Evolutionary conservation across 2,797 vertebrate genomes (phyloP), one percentile per base, ranked within the genome.

Genomic region (Characodon lateralis): DNA sequence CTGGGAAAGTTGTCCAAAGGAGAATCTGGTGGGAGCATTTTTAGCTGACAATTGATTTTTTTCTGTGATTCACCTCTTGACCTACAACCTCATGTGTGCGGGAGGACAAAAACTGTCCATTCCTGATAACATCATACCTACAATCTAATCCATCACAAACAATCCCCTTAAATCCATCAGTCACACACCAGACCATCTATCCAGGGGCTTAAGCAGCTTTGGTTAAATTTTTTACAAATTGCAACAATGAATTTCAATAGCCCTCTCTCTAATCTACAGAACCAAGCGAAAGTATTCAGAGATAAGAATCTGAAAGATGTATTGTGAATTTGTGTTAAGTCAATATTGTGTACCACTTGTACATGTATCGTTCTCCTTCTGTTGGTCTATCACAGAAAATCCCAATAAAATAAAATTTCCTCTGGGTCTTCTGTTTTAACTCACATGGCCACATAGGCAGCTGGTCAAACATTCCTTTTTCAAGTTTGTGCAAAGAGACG

Each of bases 131-230:
- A 74, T 63, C 31, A 70, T 7, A 39, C 61, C 16, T 9, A 51
- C 61, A 22, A 9, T 71, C 13, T 58, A 69, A 78, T 72, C 31
- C n/a, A 75, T 61, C 53, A 14, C 1, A 72, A 24, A 46, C 26
- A 13, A 82, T 65, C 51, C 48, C 50, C n/a, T 70, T n/a, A 72
- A 85, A 85, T 81, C 69, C 56, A 78, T 77, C 72, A 77, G 59
- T 43, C 55, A 63, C 68, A 50, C 3, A 20, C n/a, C 41, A 68
- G 28, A 59, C 2, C 2, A 53, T 59, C 28, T n/a, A n/a, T 39
- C 50, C 0, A n/a, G 14, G 65, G 20, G 16, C 59, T 78, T 73
- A 35, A 77, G 9, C 59, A 63, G n/a, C 6, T 26, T 41, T 22
- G 41, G 43, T 66, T 24, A 48, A 71, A 55, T 77, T 65, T 46